Conservation (phyloP, 2,797 vertebrate genomes). For the Pipistrellus kuhlii region DNA sequence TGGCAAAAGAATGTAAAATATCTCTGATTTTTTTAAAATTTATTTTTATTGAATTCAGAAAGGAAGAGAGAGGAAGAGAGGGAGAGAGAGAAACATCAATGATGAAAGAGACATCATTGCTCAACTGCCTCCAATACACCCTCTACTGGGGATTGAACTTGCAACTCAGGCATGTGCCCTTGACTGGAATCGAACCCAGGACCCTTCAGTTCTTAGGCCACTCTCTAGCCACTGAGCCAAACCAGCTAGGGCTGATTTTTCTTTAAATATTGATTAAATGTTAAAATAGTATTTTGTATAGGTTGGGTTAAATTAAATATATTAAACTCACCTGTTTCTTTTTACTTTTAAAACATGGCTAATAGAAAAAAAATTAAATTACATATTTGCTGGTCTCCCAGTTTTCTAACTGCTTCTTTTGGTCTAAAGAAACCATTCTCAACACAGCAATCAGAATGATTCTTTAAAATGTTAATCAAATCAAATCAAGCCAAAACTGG, state of each 20-base stretch:
- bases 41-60: too few relatives aligned
- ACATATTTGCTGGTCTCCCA: not conserved
- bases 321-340: conserved; percentile 34
- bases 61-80: too few relatives aligned
- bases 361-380: not conserved
- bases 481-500: not conserved
- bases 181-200: too few relatives aligned
- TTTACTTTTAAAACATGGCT: not conserved
- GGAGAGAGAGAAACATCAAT: too few relatives aligned
- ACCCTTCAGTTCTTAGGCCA: not conserved
- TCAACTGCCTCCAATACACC: too few relatives aligned
- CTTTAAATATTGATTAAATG: conserved; percentile 35
- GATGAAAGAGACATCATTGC: too few relatives aligned
- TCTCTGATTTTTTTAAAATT: not conserved
- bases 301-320: conserved; percentile 18
- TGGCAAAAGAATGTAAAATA: conserved; percentile 3
- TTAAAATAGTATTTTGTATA: conserved; percentile 28
- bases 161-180: too few relatives aligned
- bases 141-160: too few relatives aligned
- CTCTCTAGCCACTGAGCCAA: not conserved
- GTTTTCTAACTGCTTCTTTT: not conserved
- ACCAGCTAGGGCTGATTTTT: not conserved
- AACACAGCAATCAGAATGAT: not conserved
- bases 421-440: too few relatives aligned
- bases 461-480: not conserved